A percentile compares a stretch with the other conserved stretches of the same genome.
Evolutionary conservation across 2,113 vertebrate species (phyloP).

Genomic region (Grallaria varia): DNA sequence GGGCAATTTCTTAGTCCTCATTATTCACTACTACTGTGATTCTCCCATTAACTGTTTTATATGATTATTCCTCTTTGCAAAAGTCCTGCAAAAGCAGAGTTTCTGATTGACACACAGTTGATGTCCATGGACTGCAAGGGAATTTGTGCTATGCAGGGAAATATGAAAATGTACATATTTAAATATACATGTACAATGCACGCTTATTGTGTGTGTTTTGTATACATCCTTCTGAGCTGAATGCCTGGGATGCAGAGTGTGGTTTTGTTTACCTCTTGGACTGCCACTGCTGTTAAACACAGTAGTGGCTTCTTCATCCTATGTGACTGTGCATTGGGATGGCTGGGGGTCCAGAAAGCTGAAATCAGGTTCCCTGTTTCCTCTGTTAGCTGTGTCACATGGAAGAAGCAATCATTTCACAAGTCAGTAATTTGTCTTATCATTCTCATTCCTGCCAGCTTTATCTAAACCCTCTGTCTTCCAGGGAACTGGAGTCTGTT

Average conservation of each 20-base stretch:
- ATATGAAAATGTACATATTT: not conserved
- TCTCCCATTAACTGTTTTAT: not conserved
- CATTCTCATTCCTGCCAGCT: not conserved
- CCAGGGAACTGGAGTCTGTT: not conserved
- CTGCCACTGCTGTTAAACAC: not conserved
- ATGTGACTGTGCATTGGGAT: not conserved
- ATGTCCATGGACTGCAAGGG: not conserved
- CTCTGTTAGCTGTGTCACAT: not conserved
- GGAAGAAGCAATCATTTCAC: not conserved
- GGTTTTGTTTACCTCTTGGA: not conserved
- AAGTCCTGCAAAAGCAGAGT: not conserved
- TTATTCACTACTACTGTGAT: not conserved
- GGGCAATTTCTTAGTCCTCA: not conserved
- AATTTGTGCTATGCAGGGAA: not conserved
- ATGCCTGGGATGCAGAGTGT: not conserved
- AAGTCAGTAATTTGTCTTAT: not conserved
- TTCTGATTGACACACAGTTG: not conserved
- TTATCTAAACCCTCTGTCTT: not conserved
- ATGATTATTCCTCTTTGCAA: not conserved
- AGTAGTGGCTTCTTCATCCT: accelerated
- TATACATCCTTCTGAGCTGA: not conserved
- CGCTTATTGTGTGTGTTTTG: accelerated
- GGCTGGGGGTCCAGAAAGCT: not conserved
- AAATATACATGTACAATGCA: not conserved
- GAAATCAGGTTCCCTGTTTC: not conserved